Conservation (phyloP, 1,140 invertebrate genomes). For the Leucophenga varia region DNA sequence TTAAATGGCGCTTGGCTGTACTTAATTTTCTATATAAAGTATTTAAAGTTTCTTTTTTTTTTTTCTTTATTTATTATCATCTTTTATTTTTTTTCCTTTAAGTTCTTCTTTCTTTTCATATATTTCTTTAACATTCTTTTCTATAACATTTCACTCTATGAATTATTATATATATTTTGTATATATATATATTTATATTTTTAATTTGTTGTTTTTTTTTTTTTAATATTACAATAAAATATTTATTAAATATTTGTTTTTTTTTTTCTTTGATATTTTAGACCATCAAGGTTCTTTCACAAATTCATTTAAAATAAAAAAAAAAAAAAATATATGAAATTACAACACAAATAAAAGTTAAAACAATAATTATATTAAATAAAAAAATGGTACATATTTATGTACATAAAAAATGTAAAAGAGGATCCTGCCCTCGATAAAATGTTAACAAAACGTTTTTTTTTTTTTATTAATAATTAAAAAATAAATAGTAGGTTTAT, state of each 20-base stretch:
- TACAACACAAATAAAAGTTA: conserved; percentile 8
- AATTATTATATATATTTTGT: conserved; percentile 16
- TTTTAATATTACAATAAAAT: conserved; percentile 11
- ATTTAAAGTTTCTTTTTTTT: no score
- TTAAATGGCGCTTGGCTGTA: no score
- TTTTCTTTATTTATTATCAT: conserved; percentile 7
- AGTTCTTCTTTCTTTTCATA: conserved; percentile 9
- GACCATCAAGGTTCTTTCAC: conserved; percentile 49
- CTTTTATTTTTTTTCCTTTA: conserved; percentile 11
- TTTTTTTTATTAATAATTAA: conserved; percentile 15
- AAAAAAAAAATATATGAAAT: conserved; percentile 10
- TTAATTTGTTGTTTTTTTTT: conserved; percentile 10
- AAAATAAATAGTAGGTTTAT: no score
- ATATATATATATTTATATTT: conserved; percentile 14
- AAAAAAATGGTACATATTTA: conserved; percentile 9
- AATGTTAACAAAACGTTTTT: neutral
- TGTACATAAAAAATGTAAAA: conserved; percentile 21
- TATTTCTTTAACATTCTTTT: conserved; percentile 19
- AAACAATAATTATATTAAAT: conserved; percentile 21
- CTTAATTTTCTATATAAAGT: no score
- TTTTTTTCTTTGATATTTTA: conserved; percentile 33
- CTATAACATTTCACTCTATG: no score
- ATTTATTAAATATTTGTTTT: conserved; percentile 13
- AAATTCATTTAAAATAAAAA: neutral
- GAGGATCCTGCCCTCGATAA: conserved; percentile 31